Evolutionary conservation across 2,113 vertebrate genomes (phyloP).

Genomic region (Turdus rufiventris): DNA sequence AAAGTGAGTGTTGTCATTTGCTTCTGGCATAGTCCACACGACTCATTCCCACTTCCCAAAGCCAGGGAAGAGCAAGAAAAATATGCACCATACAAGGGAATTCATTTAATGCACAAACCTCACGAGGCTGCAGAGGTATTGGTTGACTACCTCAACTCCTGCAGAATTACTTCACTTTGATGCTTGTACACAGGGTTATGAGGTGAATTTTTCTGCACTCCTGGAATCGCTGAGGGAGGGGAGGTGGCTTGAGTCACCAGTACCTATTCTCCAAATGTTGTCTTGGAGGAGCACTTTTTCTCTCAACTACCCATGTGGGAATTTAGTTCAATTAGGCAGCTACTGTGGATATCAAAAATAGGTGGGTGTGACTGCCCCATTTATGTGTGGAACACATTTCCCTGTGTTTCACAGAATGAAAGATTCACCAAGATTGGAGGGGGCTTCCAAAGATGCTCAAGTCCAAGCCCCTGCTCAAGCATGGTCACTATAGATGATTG

Average conservation of each 20-base stretch:
- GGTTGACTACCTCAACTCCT: not conserved
- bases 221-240: not conserved
- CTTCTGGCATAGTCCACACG: slow-evolving; percentile 39
- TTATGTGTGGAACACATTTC: not conserved
- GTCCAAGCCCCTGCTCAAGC: not conserved
- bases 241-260: not conserved
- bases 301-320: not conserved
- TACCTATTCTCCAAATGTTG: not conserved
- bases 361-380: not conserved
- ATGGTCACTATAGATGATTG: not conserved
- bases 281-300: not conserved
- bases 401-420: not conserved
- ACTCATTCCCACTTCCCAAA: not conserved
- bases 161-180: not conserved
- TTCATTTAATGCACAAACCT: not conserved
- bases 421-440: not conserved
- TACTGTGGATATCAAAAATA: not conserved
- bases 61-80: slow-evolving; percentile 6
- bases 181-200: not conserved
- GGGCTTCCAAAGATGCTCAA: not conserved
- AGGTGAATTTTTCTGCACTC: not conserved
- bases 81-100: not conserved
- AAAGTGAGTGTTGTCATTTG: slow-evolving; percentile 27
- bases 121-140: not conserved
- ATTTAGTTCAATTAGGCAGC: not conserved